Evolutionary conservation across 2,113 vertebrate genomes (phyloP).

Genomic region (Poeciliopsis occidentalis): DNA sequence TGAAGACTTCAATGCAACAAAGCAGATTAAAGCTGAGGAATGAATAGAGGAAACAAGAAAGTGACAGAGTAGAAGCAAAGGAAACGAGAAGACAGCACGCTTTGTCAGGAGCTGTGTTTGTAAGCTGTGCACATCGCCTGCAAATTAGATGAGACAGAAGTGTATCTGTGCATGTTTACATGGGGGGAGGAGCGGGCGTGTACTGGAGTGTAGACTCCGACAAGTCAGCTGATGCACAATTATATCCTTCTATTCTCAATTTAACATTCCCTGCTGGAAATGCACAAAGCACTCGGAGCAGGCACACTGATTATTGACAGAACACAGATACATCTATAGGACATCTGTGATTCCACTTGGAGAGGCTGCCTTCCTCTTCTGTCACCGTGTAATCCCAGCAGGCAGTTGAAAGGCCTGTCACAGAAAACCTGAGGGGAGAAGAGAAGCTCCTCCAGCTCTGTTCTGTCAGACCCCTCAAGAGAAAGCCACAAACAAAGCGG

Average conservation of each 20-base stretch:
- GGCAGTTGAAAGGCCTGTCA: slow-evolving; percentile 29
- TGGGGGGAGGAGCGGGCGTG: background rate
- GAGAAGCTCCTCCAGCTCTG: slow-evolving; percentile 18
- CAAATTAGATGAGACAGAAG: slow-evolving; percentile 36
- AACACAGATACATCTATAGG: slow-evolving; percentile 25
- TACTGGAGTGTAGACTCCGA: background rate
- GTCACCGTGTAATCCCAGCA: slow-evolving; percentile 39
- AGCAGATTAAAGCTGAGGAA: slow-evolving; percentile 42
- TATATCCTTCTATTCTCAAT: slow-evolving; percentile 10
- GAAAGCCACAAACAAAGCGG: background rate
- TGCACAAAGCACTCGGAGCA: slow-evolving; percentile 7
- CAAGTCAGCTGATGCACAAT: slow-evolving; percentile 1
- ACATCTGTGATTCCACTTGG: slow-evolving; percentile 47
- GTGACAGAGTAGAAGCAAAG: slow-evolving; percentile 21
- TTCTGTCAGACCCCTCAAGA: background rate
- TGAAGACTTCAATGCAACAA: slow-evolving; percentile 30
- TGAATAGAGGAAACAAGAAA: slow-evolving; percentile 26
- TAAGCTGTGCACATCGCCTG: slow-evolving; percentile 13
- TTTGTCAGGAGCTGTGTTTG: slow-evolving; percentile 33
- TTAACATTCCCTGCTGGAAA: slow-evolving; percentile 14
- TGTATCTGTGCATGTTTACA: background rate
- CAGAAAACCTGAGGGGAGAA: slow-evolving; percentile 30
- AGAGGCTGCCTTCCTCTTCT: slow-evolving; percentile 26
- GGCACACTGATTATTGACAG: slow-evolving; percentile 31
- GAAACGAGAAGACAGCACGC: slow-evolving; percentile 35